Conservation (phyloP, 2,113 vertebrate species). For the Mormyrus lacerda region DNA sequence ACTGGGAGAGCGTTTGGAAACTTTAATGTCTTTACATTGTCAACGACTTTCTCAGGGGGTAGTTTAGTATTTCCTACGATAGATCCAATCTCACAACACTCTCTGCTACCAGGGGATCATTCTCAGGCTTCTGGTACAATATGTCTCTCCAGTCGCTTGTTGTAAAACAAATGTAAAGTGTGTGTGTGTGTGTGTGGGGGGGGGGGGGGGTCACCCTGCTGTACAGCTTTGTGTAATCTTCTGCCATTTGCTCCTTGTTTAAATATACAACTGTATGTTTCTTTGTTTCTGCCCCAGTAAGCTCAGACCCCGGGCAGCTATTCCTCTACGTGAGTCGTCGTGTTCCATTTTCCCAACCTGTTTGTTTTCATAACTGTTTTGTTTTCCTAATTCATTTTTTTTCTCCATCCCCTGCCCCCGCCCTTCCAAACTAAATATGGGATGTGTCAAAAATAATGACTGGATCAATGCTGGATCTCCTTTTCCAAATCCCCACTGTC, state of each 20-base stretch:
- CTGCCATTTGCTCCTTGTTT: background rate
- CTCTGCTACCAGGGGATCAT: background rate
- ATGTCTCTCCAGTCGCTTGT: background rate
- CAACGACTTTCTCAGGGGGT: background rate
- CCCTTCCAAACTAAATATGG: background rate
- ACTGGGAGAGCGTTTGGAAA: background rate
- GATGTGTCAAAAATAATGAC: background rate
- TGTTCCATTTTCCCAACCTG: background rate
- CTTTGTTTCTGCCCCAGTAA: background rate
- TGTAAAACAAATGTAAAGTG: background rate
- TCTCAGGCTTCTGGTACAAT: background rate
- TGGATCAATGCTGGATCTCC: background rate
- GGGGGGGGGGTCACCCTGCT: background rate
- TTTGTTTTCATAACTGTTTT: background rate
- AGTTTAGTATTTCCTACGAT: background rate
- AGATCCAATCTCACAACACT: background rate
- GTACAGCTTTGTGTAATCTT: background rate
- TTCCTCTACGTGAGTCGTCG: background rate
- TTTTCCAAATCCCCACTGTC: background rate
- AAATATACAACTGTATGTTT: background rate
- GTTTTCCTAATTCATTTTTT: background rate
- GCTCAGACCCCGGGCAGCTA: background rate
- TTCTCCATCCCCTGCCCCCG: background rate
- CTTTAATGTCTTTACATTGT: slow-evolving; percentile 1
- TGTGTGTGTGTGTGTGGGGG: background rate